phyloP scores from a whole-genome alignment of 1,140 invertebrate genomes.

The Drosophila erecta region DNA sequence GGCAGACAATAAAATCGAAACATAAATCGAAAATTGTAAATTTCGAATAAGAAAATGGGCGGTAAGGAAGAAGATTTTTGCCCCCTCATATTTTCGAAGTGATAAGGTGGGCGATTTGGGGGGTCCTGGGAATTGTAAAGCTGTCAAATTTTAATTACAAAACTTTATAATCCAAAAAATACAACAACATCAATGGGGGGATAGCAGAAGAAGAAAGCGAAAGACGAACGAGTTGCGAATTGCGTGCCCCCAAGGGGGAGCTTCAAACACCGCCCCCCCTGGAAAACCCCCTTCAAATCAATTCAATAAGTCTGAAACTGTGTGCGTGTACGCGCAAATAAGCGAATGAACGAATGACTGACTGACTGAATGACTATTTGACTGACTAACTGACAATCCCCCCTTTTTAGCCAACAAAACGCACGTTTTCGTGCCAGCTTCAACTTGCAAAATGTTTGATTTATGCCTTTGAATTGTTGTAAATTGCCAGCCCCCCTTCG shows the following conservation, averaged over 20 bases:
- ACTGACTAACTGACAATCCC: slow-evolving; percentile 48
- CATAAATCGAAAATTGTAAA: slow-evolving; percentile 81
- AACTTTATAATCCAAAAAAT: slow-evolving; percentile 83
- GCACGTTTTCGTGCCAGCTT: slow-evolving; percentile 51
- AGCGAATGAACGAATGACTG: slow-evolving; percentile 53
- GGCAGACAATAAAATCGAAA: slow-evolving; percentile 78
- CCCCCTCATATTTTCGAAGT: not conserved
- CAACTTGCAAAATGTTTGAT: slow-evolving; percentile 78
- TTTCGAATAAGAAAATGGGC: slow-evolving; percentile 68
- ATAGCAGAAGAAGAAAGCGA: not conserved
- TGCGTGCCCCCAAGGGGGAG: slow-evolving; percentile 27
- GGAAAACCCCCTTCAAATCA: slow-evolving; percentile 54
- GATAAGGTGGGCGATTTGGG: not conserved
- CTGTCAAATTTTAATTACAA: slow-evolving; percentile 84
- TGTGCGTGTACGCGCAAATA: slow-evolving; percentile 76
- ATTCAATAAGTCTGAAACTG: slow-evolving; percentile 70
- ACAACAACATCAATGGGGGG: slow-evolving; percentile 45
- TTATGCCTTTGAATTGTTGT: slow-evolving; percentile 79
- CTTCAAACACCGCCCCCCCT: not conserved
- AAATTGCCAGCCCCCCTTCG: slow-evolving; percentile 50
- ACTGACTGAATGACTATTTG: slow-evolving; percentile 55
- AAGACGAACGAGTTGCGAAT: slow-evolving; percentile 22
- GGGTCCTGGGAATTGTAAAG: slow-evolving; percentile 79
- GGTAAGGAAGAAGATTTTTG: slow-evolving; percentile 39
- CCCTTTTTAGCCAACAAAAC: not conserved